Conservation (phyloP, 2,113 vertebrate genomes). For the Prochilodus magdalenae region DNA sequence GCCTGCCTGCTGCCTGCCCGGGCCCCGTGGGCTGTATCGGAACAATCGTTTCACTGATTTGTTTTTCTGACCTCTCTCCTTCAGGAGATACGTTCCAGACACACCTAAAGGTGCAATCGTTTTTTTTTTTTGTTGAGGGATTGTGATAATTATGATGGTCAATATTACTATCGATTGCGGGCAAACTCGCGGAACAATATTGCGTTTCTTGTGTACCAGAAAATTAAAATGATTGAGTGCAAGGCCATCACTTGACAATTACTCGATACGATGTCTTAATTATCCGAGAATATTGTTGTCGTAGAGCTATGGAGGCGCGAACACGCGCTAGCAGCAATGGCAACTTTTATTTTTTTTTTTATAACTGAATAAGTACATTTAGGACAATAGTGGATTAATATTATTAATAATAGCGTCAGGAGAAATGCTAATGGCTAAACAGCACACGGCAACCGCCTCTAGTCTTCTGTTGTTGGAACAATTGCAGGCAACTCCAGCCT, state of each 20-base stretch:
- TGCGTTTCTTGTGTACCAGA: not conserved
- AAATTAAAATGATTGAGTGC: conserved; percentile 30
- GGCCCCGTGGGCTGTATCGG: conserved; percentile 26
- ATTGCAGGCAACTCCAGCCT: no score
- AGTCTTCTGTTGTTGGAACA: no score
- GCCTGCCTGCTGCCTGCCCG: no score
- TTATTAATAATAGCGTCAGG: no score
- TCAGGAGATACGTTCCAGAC: conserved; percentile 21
- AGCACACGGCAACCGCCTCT: not conserved
- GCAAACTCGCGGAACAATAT: conserved; percentile 14
- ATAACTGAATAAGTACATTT: no score
- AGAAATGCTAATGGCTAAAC: no score
- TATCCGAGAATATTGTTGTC: not conserved
- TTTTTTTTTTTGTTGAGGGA: not conserved
- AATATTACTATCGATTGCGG: conserved; percentile 8
- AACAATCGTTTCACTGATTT: conserved; percentile 44
- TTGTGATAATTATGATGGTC: conserved; percentile 9
- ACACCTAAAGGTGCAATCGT: conserved; percentile 25
- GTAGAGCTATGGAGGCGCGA: no score
- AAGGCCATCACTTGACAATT: conserved; percentile 18
- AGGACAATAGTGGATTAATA: no score
- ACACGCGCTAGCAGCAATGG: no score
- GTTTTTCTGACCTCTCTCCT: conserved; percentile 36
- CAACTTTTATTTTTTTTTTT: not conserved
- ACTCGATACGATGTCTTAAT: conserved; percentile 25